Percentiles rank a stretch among this genome's conserved stretches.
Conservation (phyloP, 2,888 invertebrate species). For the Clunio marinus region DNA sequence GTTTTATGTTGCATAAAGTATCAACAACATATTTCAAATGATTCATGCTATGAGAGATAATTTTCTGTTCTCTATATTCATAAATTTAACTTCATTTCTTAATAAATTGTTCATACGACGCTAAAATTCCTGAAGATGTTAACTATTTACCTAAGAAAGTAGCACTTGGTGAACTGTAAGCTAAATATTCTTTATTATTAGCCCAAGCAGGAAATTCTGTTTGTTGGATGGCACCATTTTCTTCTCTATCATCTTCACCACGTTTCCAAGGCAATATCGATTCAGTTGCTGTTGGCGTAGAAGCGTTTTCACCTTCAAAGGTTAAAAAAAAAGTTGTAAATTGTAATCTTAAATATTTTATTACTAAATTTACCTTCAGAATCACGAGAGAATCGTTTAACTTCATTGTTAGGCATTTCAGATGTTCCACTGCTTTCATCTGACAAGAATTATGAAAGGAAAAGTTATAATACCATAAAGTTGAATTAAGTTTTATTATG, state of each 20-base stretch:
- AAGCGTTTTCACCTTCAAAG: conserved; percentile 62
- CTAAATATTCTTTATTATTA: conserved; percentile 87
- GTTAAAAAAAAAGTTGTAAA: conserved; percentile 44
- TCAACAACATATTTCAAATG: too few relatives aligned
- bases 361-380: conserved; percentile 50
- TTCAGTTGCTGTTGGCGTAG: conserved; percentile 83
- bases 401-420: conserved; percentile 46
- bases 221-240: conserved; percentile 66
- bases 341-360: neutral
- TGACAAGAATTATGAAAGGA: neutral
- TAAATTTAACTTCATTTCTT: too few relatives aligned
- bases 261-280: conserved; percentile 91
- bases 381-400: conserved; percentile 51
- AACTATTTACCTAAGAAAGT: conserved; percentile 74
- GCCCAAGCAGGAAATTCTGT: conserved; percentile 95
- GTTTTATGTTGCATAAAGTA: too few relatives aligned
- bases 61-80: too few relatives aligned
- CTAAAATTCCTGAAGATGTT: conserved; percentile 32
- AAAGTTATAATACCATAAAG: neutral
- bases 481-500: too few relatives aligned
- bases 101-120: too few relatives aligned
- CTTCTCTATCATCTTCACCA: conserved; percentile 67
- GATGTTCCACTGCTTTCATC: conserved; percentile 51
- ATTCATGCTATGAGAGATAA: too few relatives aligned
- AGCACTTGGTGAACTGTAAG: conserved; percentile 85